A percentile compares a stretch with the other conserved stretches of the same genome.
phyloP scores from a whole-genome alignment of 1,140 invertebrate species.

The Patella vulgata region DNA sequence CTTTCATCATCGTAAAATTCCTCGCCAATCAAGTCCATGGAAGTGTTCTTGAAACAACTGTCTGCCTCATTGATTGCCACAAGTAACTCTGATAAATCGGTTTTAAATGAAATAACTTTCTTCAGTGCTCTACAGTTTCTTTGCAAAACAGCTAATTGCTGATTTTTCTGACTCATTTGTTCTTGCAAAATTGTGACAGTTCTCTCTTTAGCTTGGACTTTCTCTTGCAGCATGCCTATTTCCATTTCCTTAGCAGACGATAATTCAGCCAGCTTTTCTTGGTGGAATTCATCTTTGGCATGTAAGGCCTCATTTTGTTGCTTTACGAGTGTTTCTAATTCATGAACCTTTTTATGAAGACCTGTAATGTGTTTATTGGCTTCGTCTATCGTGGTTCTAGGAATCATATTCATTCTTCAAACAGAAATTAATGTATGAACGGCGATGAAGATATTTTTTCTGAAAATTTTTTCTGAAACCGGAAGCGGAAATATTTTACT shows the following conservation, averaged over 20 bases:
- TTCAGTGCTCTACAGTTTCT: slow-evolving; percentile 15
- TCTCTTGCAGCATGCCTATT: slow-evolving; percentile 22
- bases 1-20: no score
- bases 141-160: slow-evolving; percentile 27
- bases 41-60: slow-evolving; percentile 10
- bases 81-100: slow-evolving; percentile 24
- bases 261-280: slow-evolving; percentile 31
- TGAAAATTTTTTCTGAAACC: no score
- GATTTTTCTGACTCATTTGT: slow-evolving; percentile 34
- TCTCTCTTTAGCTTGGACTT: slow-evolving; percentile 29
- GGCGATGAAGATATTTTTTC: no score
- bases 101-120: slow-evolving; percentile 25
- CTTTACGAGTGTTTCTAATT: slow-evolving; percentile 47
- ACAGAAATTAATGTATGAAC: not conserved
- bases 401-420: slow-evolving; percentile 44
- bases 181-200: slow-evolving; percentile 35
- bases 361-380: slow-evolving; percentile 54
- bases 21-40: no score
- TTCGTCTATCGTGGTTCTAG: slow-evolving; percentile 51
- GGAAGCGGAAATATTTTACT: no score
- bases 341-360: slow-evolving; percentile 41
- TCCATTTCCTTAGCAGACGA: slow-evolving; percentile 23
- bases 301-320: slow-evolving; percentile 41
- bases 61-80: slow-evolving; percentile 32
- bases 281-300: slow-evolving; percentile 41